Percentiles rank a stretch among this genome's conserved stretches.
phyloP scores from a whole-genome alignment of 2,113 vertebrate genomes.

The Ailuropoda melanoleuca region DNA sequence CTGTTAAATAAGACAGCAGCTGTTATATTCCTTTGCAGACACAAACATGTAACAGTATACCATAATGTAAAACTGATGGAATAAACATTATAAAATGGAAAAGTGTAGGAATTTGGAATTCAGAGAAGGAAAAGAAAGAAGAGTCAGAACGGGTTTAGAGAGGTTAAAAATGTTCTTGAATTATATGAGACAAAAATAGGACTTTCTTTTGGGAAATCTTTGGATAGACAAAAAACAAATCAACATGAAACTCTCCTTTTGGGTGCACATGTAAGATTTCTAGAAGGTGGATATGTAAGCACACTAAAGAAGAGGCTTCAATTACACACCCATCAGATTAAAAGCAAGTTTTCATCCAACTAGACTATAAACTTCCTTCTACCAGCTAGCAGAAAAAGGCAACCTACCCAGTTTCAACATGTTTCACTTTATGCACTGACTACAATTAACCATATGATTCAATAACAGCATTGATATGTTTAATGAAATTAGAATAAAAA shows the following conservation, averaged over 20 bases:
- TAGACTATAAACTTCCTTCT: neutral
- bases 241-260: neutral
- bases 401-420: neutral
- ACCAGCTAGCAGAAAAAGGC: neutral
- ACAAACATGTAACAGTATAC: neutral
- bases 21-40: neutral
- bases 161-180: neutral
- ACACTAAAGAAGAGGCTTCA: conserved; percentile 1
- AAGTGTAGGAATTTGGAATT: neutral
- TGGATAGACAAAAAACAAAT: neutral
- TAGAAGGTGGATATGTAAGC: neutral
- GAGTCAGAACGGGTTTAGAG: neutral
- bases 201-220: neutral
- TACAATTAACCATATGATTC: neutral
- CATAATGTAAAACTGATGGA: neutral
- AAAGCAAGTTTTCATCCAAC: neutral
- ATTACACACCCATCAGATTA: neutral
- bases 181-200: neutral
- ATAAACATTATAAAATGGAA: neutral
- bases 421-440: neutral
- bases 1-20: neutral
- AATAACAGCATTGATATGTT: neutral
- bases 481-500: conserved; percentile 16
- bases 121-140: neutral
- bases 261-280: neutral